Base-by-base conservation (phyloP, 2,797 vertebrate species). In the Lagodon rhomboides region DNA sequence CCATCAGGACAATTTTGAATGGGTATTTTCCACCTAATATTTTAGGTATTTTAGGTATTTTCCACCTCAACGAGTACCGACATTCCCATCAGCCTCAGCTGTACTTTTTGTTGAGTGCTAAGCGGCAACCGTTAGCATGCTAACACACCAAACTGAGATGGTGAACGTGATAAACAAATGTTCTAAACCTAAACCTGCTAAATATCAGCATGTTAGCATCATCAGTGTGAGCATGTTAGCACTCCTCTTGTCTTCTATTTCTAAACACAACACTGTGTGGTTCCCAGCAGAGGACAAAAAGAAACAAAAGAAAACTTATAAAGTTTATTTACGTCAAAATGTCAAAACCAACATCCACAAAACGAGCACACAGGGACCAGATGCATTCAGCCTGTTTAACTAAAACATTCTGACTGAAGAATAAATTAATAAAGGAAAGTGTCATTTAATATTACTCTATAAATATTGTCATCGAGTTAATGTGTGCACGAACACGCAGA, bases 381-480 rank as follows among this genome's bases (percentile, higher is more conserved):
- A 44, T 68, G 17, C 51, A 49, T 41, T 6, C 5, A 60, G 58
- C 12, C 20, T 38, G 5, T 9, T 55, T 22, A 61, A 11, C 15
- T 49, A 10, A 34, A 44, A 55, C 12, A 23, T 55, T 46, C 25
- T 47, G 17, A n/a, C 12, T 44, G 49, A 18, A 49, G 13, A 22
- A 22, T 25, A 13, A 25, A 38, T 49, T 5, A 68, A 3, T 41
- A 23, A 25, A 3, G 18, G 51, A 66, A 50, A 20, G 0, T 1
- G 15, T 22, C 5, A 15, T n/a, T 9, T 41, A n/a, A 20, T 22
- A 2, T 6, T 41, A 41, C 20, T 13, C 1, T 13, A 5, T 3
- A 27, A 17, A 11, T 38, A 38, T 38, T 38, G 38, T 70, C 56
- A 67, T 53, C 59, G 34, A 44, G 38, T 61, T 64, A 77, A 17